Percentiles rank a stretch among this genome's conserved stretches.
Conservation (phyloP, 2,797 vertebrate genomes). For the Sebastes kiyomatsui region DNA sequence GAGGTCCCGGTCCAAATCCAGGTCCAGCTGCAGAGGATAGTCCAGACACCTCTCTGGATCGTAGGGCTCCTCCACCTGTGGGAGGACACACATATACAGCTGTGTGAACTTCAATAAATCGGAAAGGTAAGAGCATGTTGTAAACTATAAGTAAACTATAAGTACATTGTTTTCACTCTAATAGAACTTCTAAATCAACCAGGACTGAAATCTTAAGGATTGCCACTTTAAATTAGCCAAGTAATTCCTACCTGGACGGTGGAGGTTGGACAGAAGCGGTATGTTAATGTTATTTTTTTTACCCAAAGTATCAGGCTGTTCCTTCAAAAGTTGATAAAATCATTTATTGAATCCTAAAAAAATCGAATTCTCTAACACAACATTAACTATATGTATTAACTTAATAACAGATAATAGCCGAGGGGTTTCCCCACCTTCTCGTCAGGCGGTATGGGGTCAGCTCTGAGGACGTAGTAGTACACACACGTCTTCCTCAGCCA, state of each 20-base stretch:
- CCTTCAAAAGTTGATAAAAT: background rate
- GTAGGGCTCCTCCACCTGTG: constrained; percentile 77
- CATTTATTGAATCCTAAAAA: background rate
- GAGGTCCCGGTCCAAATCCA: constrained; percentile 83
- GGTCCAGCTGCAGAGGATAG: constrained; percentile 86
- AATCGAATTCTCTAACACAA: background rate
- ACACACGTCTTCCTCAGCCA: constrained; percentile 89
- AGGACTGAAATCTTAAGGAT: too few relatives aligned
- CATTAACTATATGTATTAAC: background rate
- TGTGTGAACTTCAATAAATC: background rate
- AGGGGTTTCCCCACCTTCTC: constrained; percentile 75
- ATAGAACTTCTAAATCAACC: too few relatives aligned
- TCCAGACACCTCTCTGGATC: constrained; percentile 87
- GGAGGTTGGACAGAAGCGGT: too few relatives aligned
- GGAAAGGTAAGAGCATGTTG: background rate
- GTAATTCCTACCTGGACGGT: too few relatives aligned
- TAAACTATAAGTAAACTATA: too few relatives aligned
- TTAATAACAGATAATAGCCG: background rate
- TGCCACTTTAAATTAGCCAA: too few relatives aligned
- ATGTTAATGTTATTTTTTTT: too few relatives aligned
- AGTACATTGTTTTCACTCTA: too few relatives aligned
- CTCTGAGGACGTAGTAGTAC: constrained; percentile 88
- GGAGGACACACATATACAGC: background rate
- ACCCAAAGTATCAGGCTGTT: background rate
- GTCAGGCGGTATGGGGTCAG: constrained; percentile 80